A percentile compares a stretch with the other conserved stretches of the same genome.
These are phyloP conservation scores for Caenorhabditis plicata DNA, from an alignment of 2,888 invertebrate genomes.

Conservation along the genomic window DNA sequence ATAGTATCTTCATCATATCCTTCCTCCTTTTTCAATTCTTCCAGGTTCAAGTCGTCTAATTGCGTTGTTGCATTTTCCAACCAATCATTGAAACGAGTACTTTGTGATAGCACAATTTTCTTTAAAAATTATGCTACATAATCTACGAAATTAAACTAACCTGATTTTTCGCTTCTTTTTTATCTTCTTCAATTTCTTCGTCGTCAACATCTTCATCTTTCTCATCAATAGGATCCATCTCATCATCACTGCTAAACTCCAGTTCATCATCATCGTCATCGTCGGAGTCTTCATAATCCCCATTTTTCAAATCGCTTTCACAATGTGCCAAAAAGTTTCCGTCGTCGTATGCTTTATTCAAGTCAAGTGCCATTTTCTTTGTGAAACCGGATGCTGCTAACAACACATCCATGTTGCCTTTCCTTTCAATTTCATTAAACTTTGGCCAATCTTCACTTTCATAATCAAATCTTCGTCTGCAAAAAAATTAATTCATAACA, in stretches of 20 bases:
- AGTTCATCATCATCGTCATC: conserved; percentile 15
- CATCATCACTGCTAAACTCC: conserved; percentile 8
- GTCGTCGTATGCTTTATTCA: conserved; percentile 61
- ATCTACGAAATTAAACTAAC: conserved; percentile 1
- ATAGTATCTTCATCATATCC: conserved; percentile 29
- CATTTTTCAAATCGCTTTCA: conserved; percentile 37
- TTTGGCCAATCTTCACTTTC: conserved; percentile 75
- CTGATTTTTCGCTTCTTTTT: conserved; percentile 26
- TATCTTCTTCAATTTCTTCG: conserved; percentile 24
- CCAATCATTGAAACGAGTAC: conserved; percentile 58
- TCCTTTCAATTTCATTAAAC: conserved; percentile 69
- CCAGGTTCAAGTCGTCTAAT: conserved; percentile 34
- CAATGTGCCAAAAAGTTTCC: conserved; percentile 58
- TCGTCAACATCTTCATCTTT: conserved; percentile 21
- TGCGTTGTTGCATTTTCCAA: conserved; percentile 48
- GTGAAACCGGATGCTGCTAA: conserved; percentile 87
- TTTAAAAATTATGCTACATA: conserved; percentile 5
- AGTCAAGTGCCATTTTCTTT: conserved; percentile 70
- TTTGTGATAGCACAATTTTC: conserved; percentile 38
- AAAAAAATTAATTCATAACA: conserved; percentile 76
- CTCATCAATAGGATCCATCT: conserved; percentile 17
- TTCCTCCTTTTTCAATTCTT: conserved; percentile 12
- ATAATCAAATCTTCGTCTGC: conserved; percentile 83
- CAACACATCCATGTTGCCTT: conserved; percentile 83
- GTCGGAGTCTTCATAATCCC: conserved; percentile 26